These are phyloP conservation scores for Eilema caniola DNA, from an alignment of 2,888 invertebrate genomes.

Conservation along the genomic window DNA sequence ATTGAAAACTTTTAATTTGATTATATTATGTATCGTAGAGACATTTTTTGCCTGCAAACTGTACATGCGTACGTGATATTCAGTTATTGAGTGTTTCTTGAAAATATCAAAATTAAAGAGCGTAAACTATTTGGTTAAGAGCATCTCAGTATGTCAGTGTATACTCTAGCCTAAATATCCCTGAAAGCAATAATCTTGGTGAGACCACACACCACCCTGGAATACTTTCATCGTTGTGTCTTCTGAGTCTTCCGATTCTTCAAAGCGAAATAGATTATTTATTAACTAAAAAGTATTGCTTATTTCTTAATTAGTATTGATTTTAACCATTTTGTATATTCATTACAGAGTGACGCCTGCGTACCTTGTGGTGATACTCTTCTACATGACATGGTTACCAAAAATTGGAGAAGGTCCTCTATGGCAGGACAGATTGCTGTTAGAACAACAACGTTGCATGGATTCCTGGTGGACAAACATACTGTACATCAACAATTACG, in stretches of 20 bases:
- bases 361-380: constrained; percentile 90
- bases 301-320: too few relatives aligned
- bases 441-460: constrained; percentile 88
- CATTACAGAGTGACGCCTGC: constrained; percentile 90
- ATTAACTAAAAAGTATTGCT: too few relatives aligned
- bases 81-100: not conserved
- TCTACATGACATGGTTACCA: constrained; percentile 91
- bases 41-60: not conserved
- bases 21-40: not conserved
- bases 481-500: constrained; percentile 91
- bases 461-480: constrained; percentile 92
- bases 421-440: constrained; percentile 88
- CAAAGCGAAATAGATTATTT: too few relatives aligned
- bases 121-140: not conserved
- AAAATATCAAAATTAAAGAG: not conserved
- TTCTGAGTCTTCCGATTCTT: too few relatives aligned
- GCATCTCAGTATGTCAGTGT: too few relatives aligned
- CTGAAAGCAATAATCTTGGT: too few relatives aligned
- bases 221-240: too few relatives aligned
- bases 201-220: too few relatives aligned
- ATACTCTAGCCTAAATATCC: too few relatives aligned
- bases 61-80: not conserved
- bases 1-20: not conserved
- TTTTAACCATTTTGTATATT: not conserved
- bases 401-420: constrained; percentile 91